Evolutionary conservation across 2,797 vertebrate genomes (phyloP).

Genomic region (Oceanodroma leucorhoa): DNA sequence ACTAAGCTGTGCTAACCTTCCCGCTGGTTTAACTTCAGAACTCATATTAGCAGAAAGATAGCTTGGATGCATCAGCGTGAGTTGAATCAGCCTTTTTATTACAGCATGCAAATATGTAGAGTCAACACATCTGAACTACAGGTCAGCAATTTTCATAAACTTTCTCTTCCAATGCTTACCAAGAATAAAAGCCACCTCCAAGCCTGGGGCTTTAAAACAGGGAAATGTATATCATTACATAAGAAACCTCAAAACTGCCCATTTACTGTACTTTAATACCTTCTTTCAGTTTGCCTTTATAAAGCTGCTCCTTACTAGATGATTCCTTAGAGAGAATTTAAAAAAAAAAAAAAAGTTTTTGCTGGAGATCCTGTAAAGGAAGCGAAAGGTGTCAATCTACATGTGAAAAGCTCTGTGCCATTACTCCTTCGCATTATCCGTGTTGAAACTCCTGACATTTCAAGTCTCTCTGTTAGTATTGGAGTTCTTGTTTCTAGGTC

Average conservation of each 20-base stretch:
- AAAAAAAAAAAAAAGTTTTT: neutral
- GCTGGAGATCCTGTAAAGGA: neutral
- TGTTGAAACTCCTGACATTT: slow-evolving; percentile 63
- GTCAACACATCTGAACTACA: neutral
- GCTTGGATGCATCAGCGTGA: neutral
- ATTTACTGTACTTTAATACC: neutral
- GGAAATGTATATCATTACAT: neutral
- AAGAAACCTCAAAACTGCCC: neutral
- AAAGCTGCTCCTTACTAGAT: neutral
- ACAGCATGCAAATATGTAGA: neutral
- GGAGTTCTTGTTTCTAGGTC: slow-evolving; percentile 59
- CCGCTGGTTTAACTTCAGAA: neutral
- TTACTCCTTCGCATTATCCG: slow-evolving; percentile 34
- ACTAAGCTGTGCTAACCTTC: neutral
- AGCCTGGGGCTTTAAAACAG: neutral
- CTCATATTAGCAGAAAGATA: neutral
- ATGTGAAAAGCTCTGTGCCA: neutral
- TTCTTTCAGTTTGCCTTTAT: neutral
- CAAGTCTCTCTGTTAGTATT: slow-evolving; percentile 27
- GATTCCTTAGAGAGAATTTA: neutral
- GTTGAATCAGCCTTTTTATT: neutral
- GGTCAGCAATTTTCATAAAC: neutral
- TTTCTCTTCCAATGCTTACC: neutral
- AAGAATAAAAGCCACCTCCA: neutral
- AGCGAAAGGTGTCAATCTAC: neutral